Evolutionary conservation across 2,797 vertebrate genomes (phyloP).

Genomic region (Sylvilagus floridanus): DNA sequence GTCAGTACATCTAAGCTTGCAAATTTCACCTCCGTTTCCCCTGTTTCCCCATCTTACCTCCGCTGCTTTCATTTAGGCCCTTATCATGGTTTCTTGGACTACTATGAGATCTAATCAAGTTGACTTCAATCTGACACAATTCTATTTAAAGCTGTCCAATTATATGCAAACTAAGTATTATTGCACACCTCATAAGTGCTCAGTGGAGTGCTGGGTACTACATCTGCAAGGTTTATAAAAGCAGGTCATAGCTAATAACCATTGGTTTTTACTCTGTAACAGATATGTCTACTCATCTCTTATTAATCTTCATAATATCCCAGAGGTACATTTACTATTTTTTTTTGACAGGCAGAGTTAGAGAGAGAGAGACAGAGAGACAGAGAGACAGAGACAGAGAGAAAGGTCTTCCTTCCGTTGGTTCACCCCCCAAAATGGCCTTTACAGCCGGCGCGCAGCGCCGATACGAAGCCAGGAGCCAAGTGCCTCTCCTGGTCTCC

Average conservation of each 20-base stretch:
- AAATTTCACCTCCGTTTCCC: background rate
- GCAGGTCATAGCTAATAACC: background rate
- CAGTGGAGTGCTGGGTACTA: background rate
- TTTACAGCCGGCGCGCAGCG: too few relatives aligned
- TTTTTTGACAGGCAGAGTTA: too few relatives aligned
- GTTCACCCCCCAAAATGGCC: too few relatives aligned
- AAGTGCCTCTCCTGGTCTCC: too few relatives aligned
- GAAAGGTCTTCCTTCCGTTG: too few relatives aligned
- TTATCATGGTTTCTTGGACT: background rate
- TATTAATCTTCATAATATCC: background rate
- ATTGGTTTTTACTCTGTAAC: background rate
- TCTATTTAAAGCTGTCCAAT: background rate
- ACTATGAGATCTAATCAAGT: background rate
- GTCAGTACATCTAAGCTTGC: background rate
- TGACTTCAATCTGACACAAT: background rate
- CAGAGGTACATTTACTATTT: background rate
- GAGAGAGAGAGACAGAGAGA: too few relatives aligned
- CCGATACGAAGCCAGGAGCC: too few relatives aligned
- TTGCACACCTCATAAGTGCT: background rate
- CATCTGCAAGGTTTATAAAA: slow-evolving; percentile 31
- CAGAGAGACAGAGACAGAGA: too few relatives aligned
- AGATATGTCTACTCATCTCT: background rate
- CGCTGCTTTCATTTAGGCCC: background rate
- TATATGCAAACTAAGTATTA: background rate
- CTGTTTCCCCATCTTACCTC: background rate